A percentile compares a stretch with the other conserved stretches of the same genome.
phyloP scores from a whole-genome alignment of 2,113 vertebrate species.

The Carassius auratus region DNA sequence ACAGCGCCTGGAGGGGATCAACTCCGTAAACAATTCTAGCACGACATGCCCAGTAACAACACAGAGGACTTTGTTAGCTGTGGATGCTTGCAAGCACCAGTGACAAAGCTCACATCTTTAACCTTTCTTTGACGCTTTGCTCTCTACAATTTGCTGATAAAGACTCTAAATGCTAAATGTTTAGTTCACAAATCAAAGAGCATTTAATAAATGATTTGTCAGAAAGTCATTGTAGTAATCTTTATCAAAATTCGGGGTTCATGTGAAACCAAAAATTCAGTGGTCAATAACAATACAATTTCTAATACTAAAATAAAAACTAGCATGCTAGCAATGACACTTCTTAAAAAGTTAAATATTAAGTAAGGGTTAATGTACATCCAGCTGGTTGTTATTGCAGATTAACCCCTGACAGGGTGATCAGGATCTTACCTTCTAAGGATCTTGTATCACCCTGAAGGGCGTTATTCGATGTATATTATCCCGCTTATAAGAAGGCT shows the following conservation, averaged over 20 bases:
- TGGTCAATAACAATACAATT: not conserved
- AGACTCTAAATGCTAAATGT: not conserved
- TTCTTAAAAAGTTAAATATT: not conserved
- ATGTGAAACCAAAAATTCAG: not conserved
- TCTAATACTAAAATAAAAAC: not conserved
- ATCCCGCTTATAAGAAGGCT: too few relatives aligned
- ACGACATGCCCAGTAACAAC: constrained; percentile 14
- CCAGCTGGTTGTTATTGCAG: too few relatives aligned
- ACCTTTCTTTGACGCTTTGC: not conserved
- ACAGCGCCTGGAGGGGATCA: constrained; percentile 7
- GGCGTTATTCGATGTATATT: too few relatives aligned
- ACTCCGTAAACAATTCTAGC: not conserved
- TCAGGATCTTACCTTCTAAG: too few relatives aligned
- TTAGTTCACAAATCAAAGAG: not conserved
- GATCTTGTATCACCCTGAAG: too few relatives aligned
- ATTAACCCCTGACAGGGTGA: too few relatives aligned
- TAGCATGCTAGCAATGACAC: not conserved
- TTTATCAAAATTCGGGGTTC: not conserved
- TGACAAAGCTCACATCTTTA: not conserved
- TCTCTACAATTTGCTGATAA: not conserved
- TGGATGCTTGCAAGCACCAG: not conserved
- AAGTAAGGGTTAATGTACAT: too few relatives aligned
- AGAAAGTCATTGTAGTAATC: not conserved
- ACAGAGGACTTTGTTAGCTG: not conserved
- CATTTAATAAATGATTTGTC: not conserved